These are phyloP conservation scores for Miichthys miiuy DNA, from an alignment of 2,797 vertebrate species.

Conservation along the genomic window DNA sequence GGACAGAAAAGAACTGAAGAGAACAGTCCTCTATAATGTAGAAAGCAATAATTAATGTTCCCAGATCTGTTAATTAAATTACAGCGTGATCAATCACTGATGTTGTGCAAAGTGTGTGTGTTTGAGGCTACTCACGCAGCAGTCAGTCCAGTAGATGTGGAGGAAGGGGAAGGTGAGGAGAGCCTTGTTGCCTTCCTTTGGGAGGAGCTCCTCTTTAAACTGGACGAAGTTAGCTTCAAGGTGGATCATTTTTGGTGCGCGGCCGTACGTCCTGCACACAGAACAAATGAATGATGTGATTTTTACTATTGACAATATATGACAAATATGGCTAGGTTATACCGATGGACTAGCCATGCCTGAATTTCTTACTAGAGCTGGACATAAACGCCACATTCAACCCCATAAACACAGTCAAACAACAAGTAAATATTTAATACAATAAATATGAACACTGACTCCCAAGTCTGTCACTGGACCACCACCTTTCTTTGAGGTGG, in stretches of 20 bases:
- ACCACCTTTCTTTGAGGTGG: not conserved
- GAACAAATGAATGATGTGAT: not conserved
- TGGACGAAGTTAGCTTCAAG: constrained; percentile 99
- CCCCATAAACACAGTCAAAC: not conserved
- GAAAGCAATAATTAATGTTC: constrained; percentile 8
- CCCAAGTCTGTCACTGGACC: not conserved
- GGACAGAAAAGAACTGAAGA: not conserved
- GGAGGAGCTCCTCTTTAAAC: constrained; percentile 98
- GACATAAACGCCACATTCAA: not conserved
- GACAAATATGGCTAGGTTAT: not conserved
- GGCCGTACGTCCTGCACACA: constrained; percentile 92
- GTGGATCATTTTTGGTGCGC: constrained; percentile 99
- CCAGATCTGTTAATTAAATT: not conserved
- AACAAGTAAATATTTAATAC: too few species aligned
- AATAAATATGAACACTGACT: not conserved
- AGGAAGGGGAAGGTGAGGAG: constrained; percentile 99
- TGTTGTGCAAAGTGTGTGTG: not conserved
- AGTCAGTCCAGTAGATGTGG: constrained; percentile 99
- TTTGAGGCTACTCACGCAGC: constrained; percentile 90
- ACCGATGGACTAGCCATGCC: not conserved
- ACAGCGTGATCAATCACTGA: not conserved
- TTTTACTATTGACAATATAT: not conserved
- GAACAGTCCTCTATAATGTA: not conserved
- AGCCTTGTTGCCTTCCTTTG: constrained; percentile 97
- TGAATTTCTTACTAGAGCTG: too few species aligned